Evolutionary conservation across 2,113 vertebrate genomes (phyloP), one percentile per base, ranked within the genome.

Genomic region (Podarcis raffonei): DNA sequence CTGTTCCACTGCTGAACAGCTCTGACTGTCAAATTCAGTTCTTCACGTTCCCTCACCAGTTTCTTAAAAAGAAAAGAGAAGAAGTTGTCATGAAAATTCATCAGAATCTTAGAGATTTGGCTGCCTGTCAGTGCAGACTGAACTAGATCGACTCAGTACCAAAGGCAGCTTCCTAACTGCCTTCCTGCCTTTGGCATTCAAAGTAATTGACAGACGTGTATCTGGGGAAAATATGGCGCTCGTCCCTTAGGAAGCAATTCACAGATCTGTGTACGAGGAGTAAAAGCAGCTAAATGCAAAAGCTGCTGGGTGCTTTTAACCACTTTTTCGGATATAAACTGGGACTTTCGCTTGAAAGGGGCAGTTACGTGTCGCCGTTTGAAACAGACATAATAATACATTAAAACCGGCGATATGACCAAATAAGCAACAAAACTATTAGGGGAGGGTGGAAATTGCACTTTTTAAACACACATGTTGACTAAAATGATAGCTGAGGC

Each of bases 401-500:
- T 90, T 87, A 90, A 89, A 89, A 84, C 11, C 71, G 75, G 32
- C 84, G 37, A 35, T 91, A 68, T 93, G 93, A 87, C 30, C 48
- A 81, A 53, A 74, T 78, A 30, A 90, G 71, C 81, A 83, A 48
- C 90, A 82, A 71, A 91, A 72, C 72, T 91, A 69, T 90, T 91
- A 91, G 87, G 3, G 68, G 27, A 23, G 72, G 75, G 15, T 92
- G 86, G 74, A 89, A 93, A 62, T 0, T 85, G 9, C 87, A 91
- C 57, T 94, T 30, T 93, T 89, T 71, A 12, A 87, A 84, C 72
- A 84, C 53, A 92, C 83, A 79, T 85, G 86, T 89, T 89, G 91
- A 89, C 92, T 93, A 89, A 94, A 94, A 93, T 92, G 39, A 92
- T 93, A 89, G 83, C 86, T 92, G 89, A 91, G 92, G 79, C 66